These are phyloP conservation scores for Aphaenogaster ashmeadi DNA, from an alignment of 1,140 invertebrate species.

Conservation along the genomic window DNA sequence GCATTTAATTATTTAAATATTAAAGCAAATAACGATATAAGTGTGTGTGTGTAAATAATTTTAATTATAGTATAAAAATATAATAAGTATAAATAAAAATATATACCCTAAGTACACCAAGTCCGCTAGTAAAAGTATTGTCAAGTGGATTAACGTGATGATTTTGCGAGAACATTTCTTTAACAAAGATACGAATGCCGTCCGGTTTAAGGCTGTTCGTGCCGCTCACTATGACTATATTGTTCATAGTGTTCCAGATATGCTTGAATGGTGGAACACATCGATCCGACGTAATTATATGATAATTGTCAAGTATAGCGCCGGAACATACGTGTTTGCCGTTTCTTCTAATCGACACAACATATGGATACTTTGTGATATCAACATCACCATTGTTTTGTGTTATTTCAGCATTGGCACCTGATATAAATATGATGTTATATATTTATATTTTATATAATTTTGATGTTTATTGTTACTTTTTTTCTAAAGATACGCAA, in stretches of 20 bases:
- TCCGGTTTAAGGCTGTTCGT: constrained; percentile 17
- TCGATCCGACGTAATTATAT: constrained; percentile 25
- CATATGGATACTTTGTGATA: constrained; percentile 15
- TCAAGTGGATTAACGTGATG: constrained; percentile 7
- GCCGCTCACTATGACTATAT: constrained; percentile 1
- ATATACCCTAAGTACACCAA: constrained; percentile 31
- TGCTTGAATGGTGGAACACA: constrained; percentile 32
- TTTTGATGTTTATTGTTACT: background rate
- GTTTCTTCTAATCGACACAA: constrained; percentile 2
- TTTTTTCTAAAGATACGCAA: background rate
- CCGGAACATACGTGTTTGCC: constrained; percentile 30
- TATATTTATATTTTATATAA: too few relatives aligned
- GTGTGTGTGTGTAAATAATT: background rate
- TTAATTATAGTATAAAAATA: background rate
- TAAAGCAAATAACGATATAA: background rate
- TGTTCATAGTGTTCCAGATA: constrained; percentile 10
- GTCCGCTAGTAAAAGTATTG: constrained; percentile 2
- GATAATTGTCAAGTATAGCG: constrained; percentile 4
- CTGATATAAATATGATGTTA: background rate
- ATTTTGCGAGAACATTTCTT: constrained; percentile 52
- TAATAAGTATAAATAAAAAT: background rate
- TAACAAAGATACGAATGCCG: background rate
- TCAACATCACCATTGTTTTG: background rate
- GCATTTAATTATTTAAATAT: background rate
- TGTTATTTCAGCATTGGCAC: constrained; percentile 12